A percentile compares a stretch with the other conserved stretches of the same genome.
These are phyloP conservation scores for Phylloscopus trochilus DNA, from an alignment of 2,113 vertebrate genomes.

Conservation along the genomic window DNA sequence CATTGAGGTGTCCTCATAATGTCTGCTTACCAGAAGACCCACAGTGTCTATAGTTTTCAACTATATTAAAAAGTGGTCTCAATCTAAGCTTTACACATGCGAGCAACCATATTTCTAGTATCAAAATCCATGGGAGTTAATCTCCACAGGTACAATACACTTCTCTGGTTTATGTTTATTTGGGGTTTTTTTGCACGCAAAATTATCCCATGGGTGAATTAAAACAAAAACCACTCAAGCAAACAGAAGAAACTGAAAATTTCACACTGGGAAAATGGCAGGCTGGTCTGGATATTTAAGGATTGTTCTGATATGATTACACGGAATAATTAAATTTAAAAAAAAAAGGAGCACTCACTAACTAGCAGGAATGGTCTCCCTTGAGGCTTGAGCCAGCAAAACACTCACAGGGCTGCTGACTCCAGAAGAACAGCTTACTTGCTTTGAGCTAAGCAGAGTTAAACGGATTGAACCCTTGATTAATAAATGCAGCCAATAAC, in stretches of 20 bases:
- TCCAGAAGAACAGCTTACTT: neutral
- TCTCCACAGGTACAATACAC: neutral
- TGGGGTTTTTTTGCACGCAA: neutral
- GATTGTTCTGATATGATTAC: neutral
- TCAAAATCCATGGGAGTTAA: neutral
- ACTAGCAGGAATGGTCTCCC: neutral
- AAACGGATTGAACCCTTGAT: neutral
- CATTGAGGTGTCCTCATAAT: neutral
- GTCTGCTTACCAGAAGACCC: neutral
- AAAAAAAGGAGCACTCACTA: neutral
- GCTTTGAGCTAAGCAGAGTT: neutral
- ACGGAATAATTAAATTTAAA: neutral
- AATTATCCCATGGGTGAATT: neutral
- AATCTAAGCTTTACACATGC: neutral
- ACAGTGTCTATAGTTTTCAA: neutral
- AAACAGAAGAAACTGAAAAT: neutral
- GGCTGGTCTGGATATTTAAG: neutral
- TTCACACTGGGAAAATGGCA: neutral
- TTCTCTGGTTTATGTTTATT: neutral
- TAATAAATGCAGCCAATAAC: neutral
- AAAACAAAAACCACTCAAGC: neutral
- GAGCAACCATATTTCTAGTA: neutral
- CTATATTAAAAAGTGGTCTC: neutral
- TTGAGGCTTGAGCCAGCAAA: neutral
- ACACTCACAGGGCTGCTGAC: neutral